Base-by-base conservation (phyloP, 2,113 vertebrate genomes). In the Hydropotes inermis region DNA sequence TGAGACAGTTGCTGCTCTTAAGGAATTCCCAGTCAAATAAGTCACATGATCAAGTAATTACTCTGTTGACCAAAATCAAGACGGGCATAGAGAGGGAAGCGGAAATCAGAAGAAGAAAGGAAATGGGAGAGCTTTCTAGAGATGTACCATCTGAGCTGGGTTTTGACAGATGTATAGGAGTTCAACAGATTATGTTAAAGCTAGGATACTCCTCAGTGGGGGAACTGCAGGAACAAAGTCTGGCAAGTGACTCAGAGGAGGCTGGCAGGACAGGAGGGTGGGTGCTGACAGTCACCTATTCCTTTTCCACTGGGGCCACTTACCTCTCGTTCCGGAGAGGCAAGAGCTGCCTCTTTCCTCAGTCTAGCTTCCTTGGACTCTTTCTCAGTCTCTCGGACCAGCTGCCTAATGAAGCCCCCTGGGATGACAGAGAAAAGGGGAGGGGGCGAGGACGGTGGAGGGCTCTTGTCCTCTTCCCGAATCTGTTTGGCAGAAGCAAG, bases 351-450 rank as follows among this genome's bases (percentile, higher is more conserved):
- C 1, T 99, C 98, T 64, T 99, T 99, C 90, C 99, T 99, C 47
- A 82, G 78, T 25, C 99, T 99, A 0, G 99, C 99, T 0, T 95
- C 98, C 86, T 98, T 98, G 81, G 99, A 98, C 97, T 99, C 99
- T 97, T 99, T 99, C 99, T 99, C 99, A 0, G 99, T 99, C 89
- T 99, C 99, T 95, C 99, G 97, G 93, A 99, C 99, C 1, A 99
- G 99, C 97, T 99, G 99, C 96, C 98, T 99, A 97, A 99, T 99
- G 99, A 99, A 99, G 1, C 99, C 99, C 25, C 99, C 99, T 0
- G 99, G 99, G 82, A 99, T 98, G 45, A 99, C 99, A 0, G 99
- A 99, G 91, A 99, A 98, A 0, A 99, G 98, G 0, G 99, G 98
- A 0, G 99, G 99, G 0, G 99, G 99, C 0, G 98, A 98, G 0